phyloP scores from a whole-genome alignment of 1,140 invertebrate species.

The Papilio polyxenes region DNA sequence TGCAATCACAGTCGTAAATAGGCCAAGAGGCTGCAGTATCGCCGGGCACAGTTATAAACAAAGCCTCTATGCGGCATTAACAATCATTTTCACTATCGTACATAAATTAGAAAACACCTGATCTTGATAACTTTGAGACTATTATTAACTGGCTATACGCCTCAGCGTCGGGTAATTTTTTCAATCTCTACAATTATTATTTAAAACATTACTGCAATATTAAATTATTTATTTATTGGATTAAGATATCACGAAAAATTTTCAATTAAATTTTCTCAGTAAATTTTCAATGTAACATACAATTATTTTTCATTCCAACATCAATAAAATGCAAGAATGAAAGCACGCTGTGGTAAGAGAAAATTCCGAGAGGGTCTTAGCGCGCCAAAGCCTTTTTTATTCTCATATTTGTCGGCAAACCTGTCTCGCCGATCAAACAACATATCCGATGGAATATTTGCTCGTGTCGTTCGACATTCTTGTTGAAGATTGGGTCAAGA shows the following conservation, averaged over 20 bases:
- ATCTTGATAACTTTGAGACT: background rate
- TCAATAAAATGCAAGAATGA: slow-evolving; percentile 25
- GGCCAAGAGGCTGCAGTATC: slow-evolving; percentile 61
- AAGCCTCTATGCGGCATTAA: slow-evolving; percentile 40
- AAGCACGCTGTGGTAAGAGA: slow-evolving; percentile 36
- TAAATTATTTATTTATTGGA: too few relatives aligned
- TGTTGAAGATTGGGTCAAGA: slow-evolving; percentile 47
- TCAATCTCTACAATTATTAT: too few relatives aligned
- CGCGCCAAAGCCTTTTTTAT: slow-evolving; percentile 54
- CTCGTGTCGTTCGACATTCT: slow-evolving; percentile 66
- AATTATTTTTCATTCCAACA: background rate
- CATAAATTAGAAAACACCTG: background rate
- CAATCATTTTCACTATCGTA: slow-evolving; percentile 23
- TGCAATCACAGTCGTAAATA: slow-evolving; percentile 61
- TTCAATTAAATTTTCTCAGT: background rate
- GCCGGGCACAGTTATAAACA: slow-evolving; percentile 40
- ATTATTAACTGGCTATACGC: too few relatives aligned
- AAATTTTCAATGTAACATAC: too few relatives aligned
- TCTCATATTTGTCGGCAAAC: slow-evolving; percentile 73
- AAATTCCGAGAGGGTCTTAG: slow-evolving; percentile 48
- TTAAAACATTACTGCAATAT: too few relatives aligned
- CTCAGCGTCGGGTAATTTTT: too few relatives aligned
- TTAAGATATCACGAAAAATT: background rate
- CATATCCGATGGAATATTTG: slow-evolving; percentile 76
- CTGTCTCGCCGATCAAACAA: slow-evolving; percentile 77